Evolutionary conservation across 2,113 vertebrate species (phyloP).

Genomic region (Cricetomys ansorgei): DNA sequence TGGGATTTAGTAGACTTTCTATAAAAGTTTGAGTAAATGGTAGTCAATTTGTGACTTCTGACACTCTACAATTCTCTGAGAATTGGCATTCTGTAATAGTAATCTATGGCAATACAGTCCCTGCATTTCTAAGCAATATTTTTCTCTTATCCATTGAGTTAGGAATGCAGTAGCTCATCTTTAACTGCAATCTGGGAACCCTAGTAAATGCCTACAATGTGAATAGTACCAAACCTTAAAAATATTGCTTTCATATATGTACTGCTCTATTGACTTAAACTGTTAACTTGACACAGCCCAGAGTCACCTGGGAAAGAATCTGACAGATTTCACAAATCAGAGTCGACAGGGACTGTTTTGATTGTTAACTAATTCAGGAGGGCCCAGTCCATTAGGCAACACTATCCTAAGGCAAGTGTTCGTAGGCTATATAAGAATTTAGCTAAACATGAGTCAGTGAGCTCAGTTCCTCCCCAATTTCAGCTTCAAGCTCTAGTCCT

Average conservation of each 20-base stretch:
- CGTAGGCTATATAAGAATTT: neutral
- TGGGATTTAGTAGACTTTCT: neutral
- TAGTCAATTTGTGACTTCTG: neutral
- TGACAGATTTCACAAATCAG: neutral
- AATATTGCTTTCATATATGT: neutral
- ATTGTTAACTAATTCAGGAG: neutral
- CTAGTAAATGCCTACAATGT: neutral
- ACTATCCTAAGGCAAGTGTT: too few relatives aligned
- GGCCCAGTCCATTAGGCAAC: neutral
- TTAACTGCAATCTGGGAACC: neutral
- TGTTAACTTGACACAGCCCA: neutral
- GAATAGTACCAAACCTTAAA: neutral
- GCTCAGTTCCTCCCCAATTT: neutral
- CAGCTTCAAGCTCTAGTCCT: neutral
- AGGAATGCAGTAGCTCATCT: neutral
- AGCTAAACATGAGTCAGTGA: neutral
- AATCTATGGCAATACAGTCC: neutral
- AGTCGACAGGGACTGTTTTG: neutral
- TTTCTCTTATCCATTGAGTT: slow-evolving; percentile 1
- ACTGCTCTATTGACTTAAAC: neutral
- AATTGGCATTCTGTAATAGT: neutral
- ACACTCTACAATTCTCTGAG: neutral
- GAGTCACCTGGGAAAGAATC: neutral
- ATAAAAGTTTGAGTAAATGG: neutral
- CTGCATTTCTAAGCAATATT: neutral